Conservation (phyloP, 2,113 vertebrate species). For the Cheilinus undulatus region DNA sequence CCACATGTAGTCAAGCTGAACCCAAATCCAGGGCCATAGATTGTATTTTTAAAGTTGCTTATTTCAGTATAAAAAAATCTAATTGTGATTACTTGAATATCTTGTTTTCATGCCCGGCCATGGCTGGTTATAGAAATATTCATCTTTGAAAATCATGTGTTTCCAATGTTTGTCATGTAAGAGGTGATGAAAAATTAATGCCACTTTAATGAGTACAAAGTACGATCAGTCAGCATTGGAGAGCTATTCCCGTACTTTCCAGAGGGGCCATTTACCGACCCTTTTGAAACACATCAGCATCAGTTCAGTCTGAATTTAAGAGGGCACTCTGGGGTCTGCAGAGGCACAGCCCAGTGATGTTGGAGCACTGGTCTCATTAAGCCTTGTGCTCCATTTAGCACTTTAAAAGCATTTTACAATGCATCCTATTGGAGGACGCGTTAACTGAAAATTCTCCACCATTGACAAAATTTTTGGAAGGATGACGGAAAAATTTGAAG, state of each 20-base stretch:
- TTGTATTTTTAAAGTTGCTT: background rate
- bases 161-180: constrained; percentile 20
- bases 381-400: background rate
- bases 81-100: background rate
- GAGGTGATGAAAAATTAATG: constrained; percentile 35
- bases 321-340: background rate
- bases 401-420: background rate
- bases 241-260: constrained; percentile 2
- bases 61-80: background rate
- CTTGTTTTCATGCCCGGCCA: background rate
- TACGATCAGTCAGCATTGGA: background rate
- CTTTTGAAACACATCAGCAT: background rate
- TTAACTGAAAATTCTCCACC: too few species aligned
- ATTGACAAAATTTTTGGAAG: too few species aligned
- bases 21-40: background rate
- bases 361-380: background rate
- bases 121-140: constrained; percentile 12
- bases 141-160: constrained; percentile 17
- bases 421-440: too few species aligned
- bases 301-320: background rate
- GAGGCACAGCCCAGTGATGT: background rate
- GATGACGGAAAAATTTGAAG: too few species aligned
- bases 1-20: background rate
- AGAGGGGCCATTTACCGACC: constrained; percentile 4
- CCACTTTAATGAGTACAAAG: constrained; percentile 30